Conservation (phyloP, 2,888 invertebrate genomes). For the Cryptus viduatorius region DNA sequence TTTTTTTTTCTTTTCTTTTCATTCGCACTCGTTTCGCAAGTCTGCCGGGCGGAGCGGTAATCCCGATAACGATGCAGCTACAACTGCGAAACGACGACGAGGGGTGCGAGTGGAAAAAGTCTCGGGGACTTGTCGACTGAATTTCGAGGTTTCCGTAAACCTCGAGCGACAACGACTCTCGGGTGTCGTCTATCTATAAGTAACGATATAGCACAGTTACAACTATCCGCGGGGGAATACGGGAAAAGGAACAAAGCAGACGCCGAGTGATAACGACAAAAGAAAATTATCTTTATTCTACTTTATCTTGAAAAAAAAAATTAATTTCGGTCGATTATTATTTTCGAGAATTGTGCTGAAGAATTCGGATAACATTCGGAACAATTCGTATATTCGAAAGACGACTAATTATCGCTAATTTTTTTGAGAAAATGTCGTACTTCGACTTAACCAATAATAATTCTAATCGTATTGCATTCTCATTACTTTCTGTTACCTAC, state of each 20-base stretch:
- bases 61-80: slow-evolving; percentile 70
- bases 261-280: slow-evolving; percentile 6
- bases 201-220: slow-evolving; percentile 19
- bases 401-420: too few species aligned
- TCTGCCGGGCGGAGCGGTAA: slow-evolving; percentile 62
- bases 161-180: slow-evolving; percentile 12
- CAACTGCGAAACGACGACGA: slow-evolving; percentile 21
- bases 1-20: slow-evolving; percentile 38
- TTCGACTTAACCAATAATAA: too few species aligned
- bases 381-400: too few species aligned
- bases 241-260: slow-evolving; percentile 29
- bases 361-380: too few species aligned
- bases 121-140: slow-evolving; percentile 33
- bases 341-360: too few species aligned
- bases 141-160: slow-evolving; percentile 23
- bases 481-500: too few species aligned
- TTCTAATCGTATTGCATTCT: too few species aligned
- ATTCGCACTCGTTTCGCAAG: slow-evolving; percentile 43
- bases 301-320: slow-evolving; percentile 21
- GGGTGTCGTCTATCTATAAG: slow-evolving; percentile 32
- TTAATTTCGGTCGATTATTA: too few species aligned
- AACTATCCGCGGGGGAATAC: neutral
- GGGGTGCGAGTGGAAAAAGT: slow-evolving; percentile 27
- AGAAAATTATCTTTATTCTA: slow-evolving; percentile 13
- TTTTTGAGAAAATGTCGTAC: too few species aligned